Percentiles rank a stretch among this genome's conserved stretches.
phyloP scores from a whole-genome alignment of 1,140 invertebrate species.

The Mamestra configurata region DNA sequence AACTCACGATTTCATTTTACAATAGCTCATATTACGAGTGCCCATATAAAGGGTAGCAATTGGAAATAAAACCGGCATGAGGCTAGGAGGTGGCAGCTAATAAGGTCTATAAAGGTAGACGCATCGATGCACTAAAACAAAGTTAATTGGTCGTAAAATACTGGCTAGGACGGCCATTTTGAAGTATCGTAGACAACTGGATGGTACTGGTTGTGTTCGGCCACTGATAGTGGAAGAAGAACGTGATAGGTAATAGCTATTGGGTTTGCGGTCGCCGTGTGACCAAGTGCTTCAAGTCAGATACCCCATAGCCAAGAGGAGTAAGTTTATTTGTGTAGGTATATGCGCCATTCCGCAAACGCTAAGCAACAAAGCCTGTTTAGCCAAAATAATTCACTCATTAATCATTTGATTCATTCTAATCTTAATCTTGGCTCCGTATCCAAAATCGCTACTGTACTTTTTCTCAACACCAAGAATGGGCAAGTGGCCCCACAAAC shows the following conservation, averaged over 20 bases:
- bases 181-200: background rate
- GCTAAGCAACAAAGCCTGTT: too few species aligned
- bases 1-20: conserved; percentile 50
- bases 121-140: conserved; percentile 71
- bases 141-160: conserved; percentile 78
- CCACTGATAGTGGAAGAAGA: background rate
- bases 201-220: background rate
- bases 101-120: conserved; percentile 62
- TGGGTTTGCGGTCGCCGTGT: too few species aligned
- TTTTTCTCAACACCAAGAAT: conserved; percentile 13
- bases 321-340: too few species aligned
- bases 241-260: background rate
- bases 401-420: background rate
- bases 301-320: too few species aligned
- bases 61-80: conserved; percentile 60
- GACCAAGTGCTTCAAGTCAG: too few species aligned
- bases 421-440: background rate
- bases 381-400: background rate
- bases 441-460: background rate
- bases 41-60: conserved; percentile 69
- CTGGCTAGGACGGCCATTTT: conserved; percentile 20
- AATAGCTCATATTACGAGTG: conserved; percentile 51
- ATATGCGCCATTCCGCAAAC: too few species aligned
- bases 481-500: background rate
- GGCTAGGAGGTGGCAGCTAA: conserved; percentile 52